A percentile compares a stretch with the other conserved stretches of the same genome.
Conservation (phyloP, 2,113 vertebrate genomes). For the Myotis lucifugus region DNA sequence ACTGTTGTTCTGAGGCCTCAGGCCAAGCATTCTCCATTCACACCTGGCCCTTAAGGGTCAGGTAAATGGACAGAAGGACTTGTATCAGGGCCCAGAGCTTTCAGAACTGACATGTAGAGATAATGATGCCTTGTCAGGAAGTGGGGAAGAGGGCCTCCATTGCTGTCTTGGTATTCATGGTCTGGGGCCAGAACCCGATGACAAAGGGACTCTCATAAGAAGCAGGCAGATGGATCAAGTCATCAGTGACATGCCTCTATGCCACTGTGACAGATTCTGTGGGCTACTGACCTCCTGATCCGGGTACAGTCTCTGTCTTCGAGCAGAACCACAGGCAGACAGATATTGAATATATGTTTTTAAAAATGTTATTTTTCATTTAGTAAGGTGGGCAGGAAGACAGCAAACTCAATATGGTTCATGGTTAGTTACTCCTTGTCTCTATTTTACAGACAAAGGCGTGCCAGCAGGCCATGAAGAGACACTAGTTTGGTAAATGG, state of each 20-base stretch:
- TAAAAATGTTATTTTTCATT: background rate
- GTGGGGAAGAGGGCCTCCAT: too few species aligned
- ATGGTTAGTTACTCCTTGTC: background rate
- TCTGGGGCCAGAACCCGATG: background rate
- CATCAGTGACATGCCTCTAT: background rate
- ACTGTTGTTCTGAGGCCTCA: background rate
- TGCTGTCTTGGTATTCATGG: background rate
- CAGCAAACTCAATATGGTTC: background rate
- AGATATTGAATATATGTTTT: background rate
- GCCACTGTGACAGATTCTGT: background rate
- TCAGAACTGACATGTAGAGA: background rate
- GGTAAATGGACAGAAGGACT: background rate
- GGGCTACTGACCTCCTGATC: background rate
- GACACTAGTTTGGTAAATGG: conserved; percentile 34
- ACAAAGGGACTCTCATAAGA: background rate
- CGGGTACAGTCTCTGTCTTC: background rate
- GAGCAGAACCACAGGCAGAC: background rate
- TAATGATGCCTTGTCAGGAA: background rate
- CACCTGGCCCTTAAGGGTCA: background rate
- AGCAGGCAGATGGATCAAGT: background rate
- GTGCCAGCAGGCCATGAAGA: background rate
- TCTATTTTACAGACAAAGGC: background rate
- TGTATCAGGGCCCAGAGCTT: background rate
- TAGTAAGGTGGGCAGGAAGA: background rate
- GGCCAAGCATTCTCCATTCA: background rate